These are phyloP conservation scores for Drosophila lacertosa DNA, from an alignment of 1,140 invertebrate species.

Conservation along the genomic window DNA sequence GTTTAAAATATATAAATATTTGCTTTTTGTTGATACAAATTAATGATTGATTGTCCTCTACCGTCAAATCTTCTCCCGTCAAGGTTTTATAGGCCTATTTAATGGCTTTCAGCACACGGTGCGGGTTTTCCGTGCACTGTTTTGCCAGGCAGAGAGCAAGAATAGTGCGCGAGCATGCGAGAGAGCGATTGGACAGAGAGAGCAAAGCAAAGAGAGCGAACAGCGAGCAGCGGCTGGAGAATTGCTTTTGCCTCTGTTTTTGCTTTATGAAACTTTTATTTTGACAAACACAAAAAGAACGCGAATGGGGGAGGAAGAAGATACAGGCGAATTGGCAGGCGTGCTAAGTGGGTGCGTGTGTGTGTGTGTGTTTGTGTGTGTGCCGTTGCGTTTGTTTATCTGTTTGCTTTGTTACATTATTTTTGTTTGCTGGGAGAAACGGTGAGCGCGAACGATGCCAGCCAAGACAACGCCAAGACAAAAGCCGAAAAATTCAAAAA, in stretches of 20 bases:
- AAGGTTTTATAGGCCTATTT: no score
- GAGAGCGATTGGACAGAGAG: constrained; percentile 4
- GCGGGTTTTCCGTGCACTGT: constrained; percentile 56
- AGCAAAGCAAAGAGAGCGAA: constrained; percentile 11
- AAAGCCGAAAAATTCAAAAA: constrained; percentile 76
- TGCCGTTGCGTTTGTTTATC: constrained; percentile 58
- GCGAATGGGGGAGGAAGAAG: constrained; percentile 10
- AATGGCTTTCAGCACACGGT: neutral
- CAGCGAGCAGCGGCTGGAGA: constrained; percentile 23
- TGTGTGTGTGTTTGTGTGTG: constrained; percentile 35
- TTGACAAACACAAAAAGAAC: constrained; percentile 63
- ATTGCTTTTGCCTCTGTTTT: constrained; percentile 33
- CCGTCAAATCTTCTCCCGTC: no score
- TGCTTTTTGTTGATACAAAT: no score
- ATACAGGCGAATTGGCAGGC: constrained; percentile 18
- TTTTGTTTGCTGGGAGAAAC: constrained; percentile 7
- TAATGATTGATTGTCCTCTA: no score
- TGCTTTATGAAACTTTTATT: constrained; percentile 67
- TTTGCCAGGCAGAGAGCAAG: constrained; percentile 19
- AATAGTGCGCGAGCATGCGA: constrained; percentile 20
- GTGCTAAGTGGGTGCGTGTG: constrained; percentile 55
- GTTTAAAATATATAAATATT: no score
- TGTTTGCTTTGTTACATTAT: constrained; percentile 76
- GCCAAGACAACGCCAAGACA: constrained; percentile 20
- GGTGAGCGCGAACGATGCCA: constrained; percentile 21